Conservation (phyloP, 2,888 invertebrate species). For the Ectobius pallidus region DNA sequence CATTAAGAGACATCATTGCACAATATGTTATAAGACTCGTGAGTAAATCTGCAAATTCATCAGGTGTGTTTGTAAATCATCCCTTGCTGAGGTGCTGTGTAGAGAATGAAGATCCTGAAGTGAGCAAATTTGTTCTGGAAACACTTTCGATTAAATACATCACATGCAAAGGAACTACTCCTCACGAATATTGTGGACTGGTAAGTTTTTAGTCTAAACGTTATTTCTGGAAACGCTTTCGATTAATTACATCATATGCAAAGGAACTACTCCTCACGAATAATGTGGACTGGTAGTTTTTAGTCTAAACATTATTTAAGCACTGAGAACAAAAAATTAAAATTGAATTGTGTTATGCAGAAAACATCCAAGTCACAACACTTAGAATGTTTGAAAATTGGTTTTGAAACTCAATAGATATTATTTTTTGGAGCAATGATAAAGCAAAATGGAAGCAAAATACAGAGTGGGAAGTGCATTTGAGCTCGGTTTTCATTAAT, state of each 20-base stretch:
- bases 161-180: slow-evolving; percentile 14
- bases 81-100: not conserved
- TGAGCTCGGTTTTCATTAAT: too few species aligned
- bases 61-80: not conserved
- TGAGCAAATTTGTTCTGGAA: not conserved
- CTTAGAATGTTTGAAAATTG: too few species aligned
- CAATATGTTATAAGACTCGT: slow-evolving; percentile 34
- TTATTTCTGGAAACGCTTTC: slow-evolving; percentile 6
- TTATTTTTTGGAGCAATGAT: too few species aligned
- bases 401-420: too few species aligned
- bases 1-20: slow-evolving; percentile 58
- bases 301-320: not conserved
- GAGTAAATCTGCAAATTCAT: not conserved
- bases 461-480: too few species aligned
- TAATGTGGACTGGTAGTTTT: not conserved
- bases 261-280: slow-evolving; percentile 11
- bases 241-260: slow-evolving; percentile 4
- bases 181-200: not conserved
- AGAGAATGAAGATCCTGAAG: not conserved
- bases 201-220: not conserved
- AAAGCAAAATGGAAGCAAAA: too few species aligned
- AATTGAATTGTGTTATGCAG: too few species aligned
- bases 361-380: too few species aligned
- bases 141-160: slow-evolving; percentile 2
- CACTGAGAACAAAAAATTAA: too few species aligned